Evolutionary conservation across 2,113 vertebrate species (phyloP).

Genomic region (Protobothrops mucrosquamatus): DNA sequence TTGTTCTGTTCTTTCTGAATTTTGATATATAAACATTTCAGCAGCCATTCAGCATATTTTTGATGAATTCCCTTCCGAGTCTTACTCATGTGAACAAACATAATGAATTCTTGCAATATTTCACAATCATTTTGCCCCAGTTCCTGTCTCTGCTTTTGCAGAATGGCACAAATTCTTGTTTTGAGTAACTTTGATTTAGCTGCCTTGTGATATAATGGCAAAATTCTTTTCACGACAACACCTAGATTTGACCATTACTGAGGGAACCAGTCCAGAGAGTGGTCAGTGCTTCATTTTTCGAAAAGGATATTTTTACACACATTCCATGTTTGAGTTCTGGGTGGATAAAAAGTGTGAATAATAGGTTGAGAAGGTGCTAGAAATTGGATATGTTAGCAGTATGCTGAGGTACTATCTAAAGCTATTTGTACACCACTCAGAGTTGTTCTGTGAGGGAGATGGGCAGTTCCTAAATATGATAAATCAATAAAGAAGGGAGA

Average conservation of each 20-base stretch:
- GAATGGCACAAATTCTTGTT: not conserved
- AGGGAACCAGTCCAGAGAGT: not conserved
- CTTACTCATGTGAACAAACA: not conserved
- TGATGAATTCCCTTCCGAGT: not conserved
- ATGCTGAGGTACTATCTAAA: not conserved
- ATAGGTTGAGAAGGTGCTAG: not conserved
- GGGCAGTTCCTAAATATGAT: not conserved
- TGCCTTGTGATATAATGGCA: not conserved
- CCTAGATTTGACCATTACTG: not conserved
- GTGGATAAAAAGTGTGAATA: not conserved
- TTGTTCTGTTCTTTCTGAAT: not conserved
- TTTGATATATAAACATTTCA: not conserved
- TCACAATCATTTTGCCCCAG: not conserved
- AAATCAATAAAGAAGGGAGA: not conserved
- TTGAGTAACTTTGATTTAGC: not conserved
- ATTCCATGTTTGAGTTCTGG: not conserved
- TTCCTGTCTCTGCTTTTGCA: not conserved
- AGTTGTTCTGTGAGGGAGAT: not conserved
- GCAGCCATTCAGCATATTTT: not conserved
- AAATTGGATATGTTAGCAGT: not conserved
- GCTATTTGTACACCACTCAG: not conserved
- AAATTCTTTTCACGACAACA: not conserved
- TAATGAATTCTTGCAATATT: not conserved
- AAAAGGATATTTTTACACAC: not conserved
- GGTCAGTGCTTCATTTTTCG: not conserved